phyloP scores from a whole-genome alignment of 2,113 vertebrate species.

The Proteles cristata region DNA sequence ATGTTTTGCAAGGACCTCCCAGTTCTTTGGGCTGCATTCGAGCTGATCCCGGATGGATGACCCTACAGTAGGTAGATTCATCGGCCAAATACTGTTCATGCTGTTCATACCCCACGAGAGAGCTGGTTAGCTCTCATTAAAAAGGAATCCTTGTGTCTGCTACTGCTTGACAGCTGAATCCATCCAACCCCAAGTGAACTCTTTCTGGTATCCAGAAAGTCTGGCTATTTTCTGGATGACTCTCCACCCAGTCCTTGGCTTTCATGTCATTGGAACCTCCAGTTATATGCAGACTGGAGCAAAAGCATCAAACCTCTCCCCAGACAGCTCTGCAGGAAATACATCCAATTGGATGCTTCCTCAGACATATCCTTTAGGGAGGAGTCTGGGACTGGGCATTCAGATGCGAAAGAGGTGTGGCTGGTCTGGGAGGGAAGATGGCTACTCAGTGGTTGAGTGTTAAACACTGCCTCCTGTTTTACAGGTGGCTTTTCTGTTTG shows the following conservation, averaged over 20 bases:
- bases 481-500: conserved; percentile 50
- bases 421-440: not conserved
- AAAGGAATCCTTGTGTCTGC: conserved; percentile 27
- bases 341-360: not conserved
- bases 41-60: not conserved
- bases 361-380: not conserved
- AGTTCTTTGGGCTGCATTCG: not conserved
- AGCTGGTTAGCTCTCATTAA: not conserved
- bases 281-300: not conserved
- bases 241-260: conserved; percentile 47
- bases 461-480: conserved; percentile 12
- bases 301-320: not conserved
- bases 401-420: not conserved
- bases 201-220: conserved; percentile 55
- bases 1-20: conserved; percentile 54
- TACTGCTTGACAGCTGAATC: conserved; percentile 8
- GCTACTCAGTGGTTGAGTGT: not conserved
- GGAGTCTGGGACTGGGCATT: not conserved
- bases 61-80: not conserved
- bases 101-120: not conserved
- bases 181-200: conserved; percentile 17
- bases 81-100: conserved; percentile 39
- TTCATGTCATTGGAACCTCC: not conserved
- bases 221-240: conserved; percentile 17
- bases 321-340: not conserved